Base-by-base conservation (phyloP, 1,140 invertebrate species). In the Thalassaphorura encarpata region DNA sequence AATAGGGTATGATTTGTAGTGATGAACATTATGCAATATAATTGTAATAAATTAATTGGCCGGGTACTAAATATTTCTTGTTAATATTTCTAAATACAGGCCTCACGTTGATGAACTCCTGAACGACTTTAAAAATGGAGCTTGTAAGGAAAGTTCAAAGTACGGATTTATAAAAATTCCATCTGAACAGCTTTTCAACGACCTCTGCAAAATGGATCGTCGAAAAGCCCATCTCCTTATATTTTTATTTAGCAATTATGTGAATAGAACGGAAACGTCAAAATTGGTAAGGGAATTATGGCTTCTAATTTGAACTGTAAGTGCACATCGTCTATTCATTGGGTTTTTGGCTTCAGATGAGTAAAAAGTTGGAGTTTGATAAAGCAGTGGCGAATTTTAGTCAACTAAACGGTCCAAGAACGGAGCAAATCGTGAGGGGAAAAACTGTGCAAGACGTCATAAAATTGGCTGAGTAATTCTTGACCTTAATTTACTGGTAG, bases 181-280 rank as follows among this genome's bases (percentile, higher is more conserved):
- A 4, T 42, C 6, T 28, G 16, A 36, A 39, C 46, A 6, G n/a
- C 2, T 42, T 2, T 27, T 51, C 21, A 55, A 47, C 19, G 26
- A 42, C 19, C 4, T 62, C 2, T 62, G 61, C 31, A 13, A 39
- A 16, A 3, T 59, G 2, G 40, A 28, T 27, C 53, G 43, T 15
- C 39, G 49, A 33, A 41, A 48, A 43, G 40, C 41, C 6, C 45
- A 55, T 5, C 11, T 56, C 1, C 18, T 62, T 11, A 3, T 59
- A 0, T 46, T 52, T 29, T 27, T 59, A 13, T 62, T 49, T 40
- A 33, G n/a, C 8, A 58, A 49, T 42, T 62, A 52, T 36, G 41
- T 62, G 24, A 48, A 62, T 16, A 53, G 51, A 13, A n/a, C 16
- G 26, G 49, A 23, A 24, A n/a, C 56, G 15, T 31, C 39, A 21